phyloP scores from a whole-genome alignment of 2,888 invertebrate genomes.

The Thalpophila matura region DNA sequence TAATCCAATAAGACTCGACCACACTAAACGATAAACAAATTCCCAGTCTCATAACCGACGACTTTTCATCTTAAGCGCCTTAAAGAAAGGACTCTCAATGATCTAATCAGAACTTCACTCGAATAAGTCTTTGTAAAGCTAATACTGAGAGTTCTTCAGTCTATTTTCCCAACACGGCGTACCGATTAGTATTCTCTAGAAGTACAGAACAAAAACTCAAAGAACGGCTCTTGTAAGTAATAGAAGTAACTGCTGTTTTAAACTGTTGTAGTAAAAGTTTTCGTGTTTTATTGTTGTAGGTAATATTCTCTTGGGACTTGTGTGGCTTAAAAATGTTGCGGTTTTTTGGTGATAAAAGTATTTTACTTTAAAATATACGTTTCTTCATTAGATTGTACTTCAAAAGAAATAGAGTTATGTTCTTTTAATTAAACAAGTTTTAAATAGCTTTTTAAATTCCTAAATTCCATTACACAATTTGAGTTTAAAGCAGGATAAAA shows the following conservation, averaged over 20 bases:
- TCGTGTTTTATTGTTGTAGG: conserved; percentile 1
- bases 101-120: conserved; percentile 52
- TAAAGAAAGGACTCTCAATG: conserved; percentile 30
- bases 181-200: conserved; percentile 48
- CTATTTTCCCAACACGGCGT: conserved; percentile 36
- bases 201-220: conserved; percentile 26
- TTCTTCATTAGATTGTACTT: no score
- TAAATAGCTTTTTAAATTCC: no score
- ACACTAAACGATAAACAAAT: conserved; percentile 20
- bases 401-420: no score
- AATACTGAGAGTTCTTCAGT: conserved; percentile 37
- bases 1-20: conserved; percentile 3
- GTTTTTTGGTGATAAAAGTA: not conserved
- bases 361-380: no score
- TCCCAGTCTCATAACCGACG: conserved; percentile 19
- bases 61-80: conserved; percentile 47
- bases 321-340: not conserved
- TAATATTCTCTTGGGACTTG: conserved; percentile 2
- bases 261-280: conserved; percentile 18
- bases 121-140: conserved; percentile 34
- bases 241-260: conserved; percentile 31
- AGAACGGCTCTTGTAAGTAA: conserved; percentile 10
- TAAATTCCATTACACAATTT: no score
- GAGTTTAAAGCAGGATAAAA: no score
- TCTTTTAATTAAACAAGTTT: no score